Percentiles rank a stretch among this genome's conserved stretches.
phyloP scores from a whole-genome alignment of 2,113 vertebrate genomes.

The Mustela lutreola region DNA sequence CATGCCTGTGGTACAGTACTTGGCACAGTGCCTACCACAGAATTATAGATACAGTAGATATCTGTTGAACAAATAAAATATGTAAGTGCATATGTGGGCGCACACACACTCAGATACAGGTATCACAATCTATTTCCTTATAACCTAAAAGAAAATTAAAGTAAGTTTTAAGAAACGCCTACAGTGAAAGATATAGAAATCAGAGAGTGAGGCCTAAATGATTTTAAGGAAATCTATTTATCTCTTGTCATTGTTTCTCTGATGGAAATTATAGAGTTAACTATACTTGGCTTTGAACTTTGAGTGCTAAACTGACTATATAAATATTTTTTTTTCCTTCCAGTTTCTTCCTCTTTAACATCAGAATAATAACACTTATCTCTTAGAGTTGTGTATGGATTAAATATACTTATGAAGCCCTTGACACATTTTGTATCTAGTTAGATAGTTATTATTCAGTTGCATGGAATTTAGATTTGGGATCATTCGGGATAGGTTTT shows the following conservation, averaged over 20 bases:
- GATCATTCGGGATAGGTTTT: not conserved
- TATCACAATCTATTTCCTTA: not conserved
- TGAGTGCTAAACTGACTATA: not conserved
- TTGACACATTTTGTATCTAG: not conserved
- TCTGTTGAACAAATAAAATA: conserved; percentile 44
- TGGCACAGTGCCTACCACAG: not conserved
- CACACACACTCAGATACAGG: not conserved
- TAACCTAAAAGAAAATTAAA: conserved; percentile 33
- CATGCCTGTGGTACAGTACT: not conserved
- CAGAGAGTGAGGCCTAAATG: not conserved
- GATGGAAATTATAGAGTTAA: not conserved
- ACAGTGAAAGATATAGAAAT: conserved; percentile 8
- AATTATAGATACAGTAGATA: not conserved
- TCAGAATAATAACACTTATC: not conserved
- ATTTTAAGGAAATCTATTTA: not conserved
- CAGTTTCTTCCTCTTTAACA: conserved; percentile 21
- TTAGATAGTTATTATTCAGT: not conserved
- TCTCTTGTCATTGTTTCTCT: not conserved
- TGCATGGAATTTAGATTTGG: not conserved
- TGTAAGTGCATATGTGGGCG: not conserved
- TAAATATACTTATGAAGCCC: not conserved
- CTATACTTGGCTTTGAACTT: not conserved
- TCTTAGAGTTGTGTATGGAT: not conserved
- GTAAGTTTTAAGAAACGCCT: not conserved
- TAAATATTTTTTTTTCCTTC: not conserved